Evolutionary conservation across 92 coral and sea anemone species (phyloP).

Genomic region (Phymanthus crucifer): DNA sequence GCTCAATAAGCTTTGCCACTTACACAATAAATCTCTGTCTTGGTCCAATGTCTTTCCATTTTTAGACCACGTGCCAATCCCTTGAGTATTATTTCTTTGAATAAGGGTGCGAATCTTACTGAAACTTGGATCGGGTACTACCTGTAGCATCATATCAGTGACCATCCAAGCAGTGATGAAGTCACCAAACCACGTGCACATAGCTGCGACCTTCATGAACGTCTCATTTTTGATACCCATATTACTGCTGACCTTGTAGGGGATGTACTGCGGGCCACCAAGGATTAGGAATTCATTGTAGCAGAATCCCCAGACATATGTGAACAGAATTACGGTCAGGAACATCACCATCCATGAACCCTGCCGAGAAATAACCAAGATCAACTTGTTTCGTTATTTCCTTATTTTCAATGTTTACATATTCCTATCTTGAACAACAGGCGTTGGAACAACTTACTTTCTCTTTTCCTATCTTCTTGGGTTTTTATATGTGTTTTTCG

Average conservation of each 20-base stretch:
- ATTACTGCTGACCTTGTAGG: slow-evolving; percentile 64
- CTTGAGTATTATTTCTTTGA: too few species aligned
- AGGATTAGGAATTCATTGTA: slow-evolving; percentile 77
- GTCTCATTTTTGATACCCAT: slow-evolving; percentile 85
- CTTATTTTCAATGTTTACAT: neutral
- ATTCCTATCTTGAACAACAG: neutral
- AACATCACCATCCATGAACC: slow-evolving; percentile 97
- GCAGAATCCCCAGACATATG: slow-evolving; percentile 66
- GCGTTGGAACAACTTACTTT: too few species aligned
- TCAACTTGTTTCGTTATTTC: too few species aligned
- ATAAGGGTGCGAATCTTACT: too few species aligned
- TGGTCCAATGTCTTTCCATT: too few species aligned
- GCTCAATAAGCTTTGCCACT: neutral
- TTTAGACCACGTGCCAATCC: too few species aligned
- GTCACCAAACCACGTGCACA: slow-evolving; percentile 94
- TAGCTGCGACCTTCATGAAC: slow-evolving; percentile 86
- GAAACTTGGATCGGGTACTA: slow-evolving; percentile 7
- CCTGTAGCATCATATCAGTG: slow-evolving; percentile 93
- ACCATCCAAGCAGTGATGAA: slow-evolving; percentile 93
- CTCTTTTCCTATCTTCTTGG: too few species aligned
- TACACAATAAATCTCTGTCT: neutral
- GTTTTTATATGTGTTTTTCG: too few species aligned
- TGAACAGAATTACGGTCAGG: slow-evolving; percentile 62
- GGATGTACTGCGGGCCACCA: slow-evolving; percentile 62
- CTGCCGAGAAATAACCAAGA: neutral